phyloP scores from a whole-genome alignment of 2,797 vertebrate genomes.

The Cynopterus sphinx region DNA sequence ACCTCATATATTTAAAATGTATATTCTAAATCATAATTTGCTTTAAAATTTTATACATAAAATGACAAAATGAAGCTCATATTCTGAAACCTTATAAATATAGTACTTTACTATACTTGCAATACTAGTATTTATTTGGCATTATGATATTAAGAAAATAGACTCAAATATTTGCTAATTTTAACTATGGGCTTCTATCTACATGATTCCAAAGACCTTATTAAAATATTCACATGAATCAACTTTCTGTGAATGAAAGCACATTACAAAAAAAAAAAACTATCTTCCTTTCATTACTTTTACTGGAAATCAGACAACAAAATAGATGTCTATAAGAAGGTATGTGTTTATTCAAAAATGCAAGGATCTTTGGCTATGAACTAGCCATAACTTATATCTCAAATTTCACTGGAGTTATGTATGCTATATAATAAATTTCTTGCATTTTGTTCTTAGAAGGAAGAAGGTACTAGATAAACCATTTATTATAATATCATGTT shows the following conservation, averaged over 20 bases:
- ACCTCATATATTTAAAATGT: constrained; percentile 48
- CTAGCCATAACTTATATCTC: background rate
- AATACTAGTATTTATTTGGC: constrained; percentile 13
- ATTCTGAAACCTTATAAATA: constrained; percentile 43
- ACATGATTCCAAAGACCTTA: background rate
- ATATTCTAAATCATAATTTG: constrained; percentile 48
- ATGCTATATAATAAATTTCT: constrained; percentile 29
- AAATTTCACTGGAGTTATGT: background rate
- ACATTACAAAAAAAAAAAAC: background rate
- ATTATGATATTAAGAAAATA: constrained; percentile 35
- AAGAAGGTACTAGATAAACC: background rate
- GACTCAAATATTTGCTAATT: constrained; percentile 3
- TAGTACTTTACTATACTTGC: background rate
- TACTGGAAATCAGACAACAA: constrained; percentile 24
- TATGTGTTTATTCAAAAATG: constrained; percentile 43
- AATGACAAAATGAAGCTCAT: constrained; percentile 52
- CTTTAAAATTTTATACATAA: constrained; percentile 41
- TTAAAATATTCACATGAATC: background rate
- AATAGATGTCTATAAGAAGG: background rate
- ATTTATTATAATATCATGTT: background rate
- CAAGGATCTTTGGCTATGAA: background rate
- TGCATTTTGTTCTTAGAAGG: background rate
- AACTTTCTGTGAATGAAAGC: background rate
- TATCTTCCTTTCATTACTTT: constrained; percentile 1
- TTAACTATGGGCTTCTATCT: constrained; percentile 2